Evolutionary conservation across 2,797 vertebrate species (phyloP).

Genomic region (Pelochelys cantorii): DNA sequence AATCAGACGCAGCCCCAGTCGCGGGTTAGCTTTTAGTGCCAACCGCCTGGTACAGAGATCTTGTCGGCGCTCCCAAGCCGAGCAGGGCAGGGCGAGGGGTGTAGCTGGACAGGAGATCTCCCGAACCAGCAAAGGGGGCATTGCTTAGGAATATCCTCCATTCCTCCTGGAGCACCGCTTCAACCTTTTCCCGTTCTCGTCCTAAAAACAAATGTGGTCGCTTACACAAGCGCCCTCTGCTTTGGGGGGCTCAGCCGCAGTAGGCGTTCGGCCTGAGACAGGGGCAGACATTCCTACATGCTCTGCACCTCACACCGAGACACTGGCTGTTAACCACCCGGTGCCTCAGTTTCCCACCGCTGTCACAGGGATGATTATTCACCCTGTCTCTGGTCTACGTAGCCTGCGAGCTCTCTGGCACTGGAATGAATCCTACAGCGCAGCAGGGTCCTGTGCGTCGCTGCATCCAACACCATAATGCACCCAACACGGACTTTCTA

Average conservation of each 20-base stretch:
- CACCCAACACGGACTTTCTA: not conserved
- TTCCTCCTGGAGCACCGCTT: not conserved
- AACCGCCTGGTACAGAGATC: too few relatives aligned
- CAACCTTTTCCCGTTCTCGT: not conserved
- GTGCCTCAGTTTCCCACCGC: too few relatives aligned
- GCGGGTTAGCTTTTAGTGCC: not conserved
- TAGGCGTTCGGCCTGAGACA: too few relatives aligned
- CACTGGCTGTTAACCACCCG: too few relatives aligned
- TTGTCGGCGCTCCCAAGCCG: not conserved
- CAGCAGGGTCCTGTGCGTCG: too few relatives aligned
- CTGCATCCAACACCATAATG: too few relatives aligned
- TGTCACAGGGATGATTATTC: too few relatives aligned
- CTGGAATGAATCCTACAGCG: not conserved
- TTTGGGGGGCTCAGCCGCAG: too few relatives aligned
- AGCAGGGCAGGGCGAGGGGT: not conserved
- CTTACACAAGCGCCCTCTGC: too few relatives aligned
- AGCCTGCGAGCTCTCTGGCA: not conserved
- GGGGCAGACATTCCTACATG: too few relatives aligned
- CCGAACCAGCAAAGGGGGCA: not conserved
- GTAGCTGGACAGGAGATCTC: not conserved
- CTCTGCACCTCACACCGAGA: too few relatives aligned
- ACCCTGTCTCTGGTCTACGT: not conserved
- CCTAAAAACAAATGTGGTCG: not conserved
- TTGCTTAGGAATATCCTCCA: not conserved
- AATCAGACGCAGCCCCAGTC: not conserved